Conservation (phyloP, 1,140 invertebrate genomes). For the Ctenoplectra terminalis region DNA sequence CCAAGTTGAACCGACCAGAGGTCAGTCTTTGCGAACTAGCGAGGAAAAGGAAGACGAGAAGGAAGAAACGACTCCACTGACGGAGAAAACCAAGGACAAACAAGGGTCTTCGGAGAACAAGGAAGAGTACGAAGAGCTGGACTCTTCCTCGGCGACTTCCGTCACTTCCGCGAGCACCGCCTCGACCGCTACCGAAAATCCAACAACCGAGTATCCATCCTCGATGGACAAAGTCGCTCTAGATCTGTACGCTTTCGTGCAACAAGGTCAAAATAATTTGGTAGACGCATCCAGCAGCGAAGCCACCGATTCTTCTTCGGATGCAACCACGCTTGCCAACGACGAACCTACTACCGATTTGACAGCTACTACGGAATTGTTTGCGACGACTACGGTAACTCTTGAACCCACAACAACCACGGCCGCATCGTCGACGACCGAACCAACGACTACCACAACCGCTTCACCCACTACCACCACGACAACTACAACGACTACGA, state of each 20-base stretch:
- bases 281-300: constrained; percentile 79
- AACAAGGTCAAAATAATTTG: constrained; percentile 88
- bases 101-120: constrained; percentile 42
- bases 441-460: constrained; percentile 80
- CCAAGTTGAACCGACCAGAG: constrained; percentile 72
- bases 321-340: constrained; percentile 78
- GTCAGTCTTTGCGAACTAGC: too few species aligned
- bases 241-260: constrained; percentile 90
- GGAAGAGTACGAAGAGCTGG: constrained; percentile 56
- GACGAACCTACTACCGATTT: constrained; percentile 84
- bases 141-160: constrained; percentile 33
- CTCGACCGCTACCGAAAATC: constrained; percentile 86
- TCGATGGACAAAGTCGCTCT: constrained; percentile 91
- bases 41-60: too few species aligned
- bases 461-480: constrained; percentile 82
- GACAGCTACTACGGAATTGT: constrained; percentile 84
- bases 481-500: constrained; percentile 83
- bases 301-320: constrained; percentile 71
- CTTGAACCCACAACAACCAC: constrained; percentile 81
- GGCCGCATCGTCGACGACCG: constrained; percentile 8
- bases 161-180: too few species aligned
- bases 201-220: constrained; percentile 83
- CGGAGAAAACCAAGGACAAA: constrained; percentile 44
- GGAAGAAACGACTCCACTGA: constrained; percentile 43
- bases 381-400: constrained; percentile 84